These are phyloP conservation scores for Myoxocephalus aenaeus DNA, from an alignment of 2,797 vertebrate species.

Conservation along the genomic window DNA sequence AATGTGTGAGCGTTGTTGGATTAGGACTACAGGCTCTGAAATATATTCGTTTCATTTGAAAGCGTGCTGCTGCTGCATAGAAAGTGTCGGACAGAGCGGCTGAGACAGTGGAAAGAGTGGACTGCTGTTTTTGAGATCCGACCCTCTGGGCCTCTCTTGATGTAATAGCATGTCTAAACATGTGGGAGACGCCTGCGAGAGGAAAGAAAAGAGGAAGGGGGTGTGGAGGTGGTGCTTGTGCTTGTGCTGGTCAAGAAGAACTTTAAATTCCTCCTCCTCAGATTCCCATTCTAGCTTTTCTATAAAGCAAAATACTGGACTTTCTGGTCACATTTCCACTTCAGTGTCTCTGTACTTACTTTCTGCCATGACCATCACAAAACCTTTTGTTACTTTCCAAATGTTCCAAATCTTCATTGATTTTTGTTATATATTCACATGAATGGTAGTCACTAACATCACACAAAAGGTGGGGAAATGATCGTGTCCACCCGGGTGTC, in stretches of 20 bases:
- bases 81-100: neutral
- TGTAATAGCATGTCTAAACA: constrained; percentile 72
- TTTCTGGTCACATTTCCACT: neutral
- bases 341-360: neutral
- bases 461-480: neutral
- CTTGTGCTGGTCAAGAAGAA: constrained; percentile 56
- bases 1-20: neutral
- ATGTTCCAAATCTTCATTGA: neutral
- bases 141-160: constrained; percentile 74
- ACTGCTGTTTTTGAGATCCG: constrained; percentile 43
- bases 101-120: constrained; percentile 50
- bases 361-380: neutral
- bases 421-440: neutral
- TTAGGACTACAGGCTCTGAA: neutral
- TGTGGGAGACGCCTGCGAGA: constrained; percentile 68
- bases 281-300: constrained; percentile 19
- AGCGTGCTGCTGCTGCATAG: neutral
- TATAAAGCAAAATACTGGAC: neutral
- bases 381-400: neutral
- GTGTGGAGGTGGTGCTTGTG: constrained; percentile 38
- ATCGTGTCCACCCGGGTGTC: neutral
- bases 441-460: neutral
- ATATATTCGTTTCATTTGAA: neutral
- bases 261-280: constrained; percentile 38
- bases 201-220: constrained; percentile 48